Conservation (phyloP, 2,113 vertebrate genomes). For the Rhinolophus ferrumequinum region DNA sequence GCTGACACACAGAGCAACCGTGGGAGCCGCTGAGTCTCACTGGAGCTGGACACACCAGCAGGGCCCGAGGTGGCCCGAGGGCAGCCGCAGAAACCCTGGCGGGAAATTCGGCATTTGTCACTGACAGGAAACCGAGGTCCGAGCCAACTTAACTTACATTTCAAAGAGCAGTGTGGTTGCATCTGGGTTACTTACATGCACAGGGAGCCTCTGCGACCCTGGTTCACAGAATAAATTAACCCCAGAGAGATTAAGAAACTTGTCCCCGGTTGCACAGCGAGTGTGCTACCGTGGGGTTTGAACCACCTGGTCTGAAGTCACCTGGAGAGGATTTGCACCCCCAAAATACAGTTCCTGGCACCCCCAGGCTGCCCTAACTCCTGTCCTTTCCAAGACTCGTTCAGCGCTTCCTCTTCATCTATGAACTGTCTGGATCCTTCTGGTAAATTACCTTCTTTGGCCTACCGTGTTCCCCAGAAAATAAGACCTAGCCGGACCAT, state of each 20-base stretch:
- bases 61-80: not conserved
- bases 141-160: slow-evolving; percentile 4
- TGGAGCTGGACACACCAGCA: not conserved
- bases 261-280: not conserved
- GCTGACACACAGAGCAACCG: not conserved
- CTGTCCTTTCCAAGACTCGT: not conserved
- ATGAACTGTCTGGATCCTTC: not conserved
- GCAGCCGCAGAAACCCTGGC: not conserved
- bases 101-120: not conserved
- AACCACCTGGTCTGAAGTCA: not conserved
- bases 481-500: too few species aligned
- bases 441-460: not conserved
- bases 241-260: not conserved
- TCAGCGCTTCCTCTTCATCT: not conserved
- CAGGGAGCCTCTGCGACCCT: not conserved
- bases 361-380: not conserved
- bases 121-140: not conserved
- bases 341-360: not conserved
- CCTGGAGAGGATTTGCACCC: not conserved
- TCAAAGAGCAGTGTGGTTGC: not conserved
- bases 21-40: accelerated
- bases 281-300: not conserved
- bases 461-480: not conserved
- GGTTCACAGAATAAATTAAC: not conserved
- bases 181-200: not conserved